These are phyloP conservation scores for Danio choprae DNA, from an alignment of 2,797 vertebrate genomes.

Conservation along the genomic window DNA sequence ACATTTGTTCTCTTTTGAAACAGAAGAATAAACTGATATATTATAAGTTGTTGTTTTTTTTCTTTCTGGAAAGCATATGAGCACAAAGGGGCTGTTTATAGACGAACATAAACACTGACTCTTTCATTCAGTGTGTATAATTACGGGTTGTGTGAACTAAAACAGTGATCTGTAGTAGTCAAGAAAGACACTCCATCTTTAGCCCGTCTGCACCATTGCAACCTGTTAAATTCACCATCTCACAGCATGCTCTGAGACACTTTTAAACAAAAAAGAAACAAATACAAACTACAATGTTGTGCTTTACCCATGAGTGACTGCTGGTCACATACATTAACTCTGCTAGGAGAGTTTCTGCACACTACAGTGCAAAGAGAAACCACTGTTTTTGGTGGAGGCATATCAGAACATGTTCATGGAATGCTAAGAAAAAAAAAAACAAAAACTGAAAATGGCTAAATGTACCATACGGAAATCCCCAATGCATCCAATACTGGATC, in stretches of 20 bases:
- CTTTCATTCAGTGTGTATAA: constrained; percentile 59
- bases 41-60: constrained; percentile 48
- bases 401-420: constrained; percentile 30
- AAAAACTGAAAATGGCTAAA: constrained; percentile 9
- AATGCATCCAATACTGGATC: background rate
- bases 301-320: background rate
- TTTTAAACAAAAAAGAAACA: constrained; percentile 38
- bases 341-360: background rate
- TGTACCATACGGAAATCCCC: constrained; percentile 22
- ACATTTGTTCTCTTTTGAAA: constrained; percentile 8
- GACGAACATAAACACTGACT: constrained; percentile 43
- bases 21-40: background rate
- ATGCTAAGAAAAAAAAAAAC: constrained; percentile 1
- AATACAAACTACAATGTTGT: constrained; percentile 15
- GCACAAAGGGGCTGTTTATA: constrained; percentile 48
- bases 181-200: constrained; percentile 49
- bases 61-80: constrained; percentile 40
- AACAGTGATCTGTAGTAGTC: constrained; percentile 50
- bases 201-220: constrained; percentile 43
- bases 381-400: constrained; percentile 9
- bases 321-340: constrained; percentile 1
- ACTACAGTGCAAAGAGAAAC: background rate
- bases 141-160: constrained; percentile 53
- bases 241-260: constrained; percentile 44
- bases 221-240: constrained; percentile 52